Conservation (phyloP, 30 jellyfish, hydroid and myxozoan genomes). For the Turritopsis rubra region DNA sequence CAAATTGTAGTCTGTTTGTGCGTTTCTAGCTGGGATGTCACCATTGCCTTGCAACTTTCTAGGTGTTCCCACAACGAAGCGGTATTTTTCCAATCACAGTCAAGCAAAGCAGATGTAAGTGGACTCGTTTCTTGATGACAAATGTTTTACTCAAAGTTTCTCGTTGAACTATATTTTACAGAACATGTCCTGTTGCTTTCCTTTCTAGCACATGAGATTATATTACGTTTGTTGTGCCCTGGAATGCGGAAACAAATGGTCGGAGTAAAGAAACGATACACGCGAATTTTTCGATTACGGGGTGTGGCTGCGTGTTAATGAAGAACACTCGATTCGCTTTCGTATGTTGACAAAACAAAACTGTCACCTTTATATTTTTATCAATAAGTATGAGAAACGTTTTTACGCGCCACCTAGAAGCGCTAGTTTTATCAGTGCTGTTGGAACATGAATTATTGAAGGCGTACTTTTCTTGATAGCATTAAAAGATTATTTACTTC, state of each 20-base stretch:
- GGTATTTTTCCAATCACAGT: conserved; percentile 98
- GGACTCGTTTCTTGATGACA: no score
- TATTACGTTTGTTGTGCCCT: conserved; percentile 95
- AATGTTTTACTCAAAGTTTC: no score
- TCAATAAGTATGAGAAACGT: no score
- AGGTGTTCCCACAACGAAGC: conserved; percentile 97
- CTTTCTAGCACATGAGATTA: conserved; percentile 87
- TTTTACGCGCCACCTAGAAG: not conserved
- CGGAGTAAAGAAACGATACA: conserved; percentile 41
- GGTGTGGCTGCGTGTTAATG: no score
- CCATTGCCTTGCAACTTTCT: not conserved
- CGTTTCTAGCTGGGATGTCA: not conserved
- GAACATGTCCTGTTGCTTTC: not conserved
- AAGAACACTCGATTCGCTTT: no score
- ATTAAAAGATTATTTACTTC: not conserved
- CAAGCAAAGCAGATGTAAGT: conserved; percentile 94
- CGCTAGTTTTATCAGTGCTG: not conserved
- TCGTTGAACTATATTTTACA: not conserved
- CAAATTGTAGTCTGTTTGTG: not conserved
- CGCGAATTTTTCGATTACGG: no score
- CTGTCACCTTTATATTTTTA: no score
- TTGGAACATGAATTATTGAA: not conserved
- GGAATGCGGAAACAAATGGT: conserved; percentile 91
- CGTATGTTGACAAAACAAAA: no score
- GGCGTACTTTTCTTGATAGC: not conserved